These are phyloP conservation scores for Mormyrus hasselquistii DNA, from an alignment of 2,797 vertebrate species.

Conservation along the genomic window DNA sequence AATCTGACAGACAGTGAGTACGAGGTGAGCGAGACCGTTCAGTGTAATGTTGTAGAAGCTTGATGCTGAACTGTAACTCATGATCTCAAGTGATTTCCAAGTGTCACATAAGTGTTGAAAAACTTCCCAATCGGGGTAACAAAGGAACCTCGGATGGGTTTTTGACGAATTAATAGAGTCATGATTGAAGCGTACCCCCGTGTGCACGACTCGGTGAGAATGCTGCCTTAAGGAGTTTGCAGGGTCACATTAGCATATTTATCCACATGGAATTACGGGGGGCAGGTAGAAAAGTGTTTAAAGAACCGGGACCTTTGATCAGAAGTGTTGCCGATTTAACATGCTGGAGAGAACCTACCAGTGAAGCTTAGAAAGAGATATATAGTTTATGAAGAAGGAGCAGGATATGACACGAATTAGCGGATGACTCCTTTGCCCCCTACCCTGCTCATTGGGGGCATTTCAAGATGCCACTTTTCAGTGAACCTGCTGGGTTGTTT, in stretches of 20 bases:
- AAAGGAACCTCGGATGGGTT: background rate
- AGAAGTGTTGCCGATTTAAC: background rate
- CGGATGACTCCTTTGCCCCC: background rate
- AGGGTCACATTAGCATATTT: slow-evolving; percentile 12
- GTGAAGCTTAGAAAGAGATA: background rate
- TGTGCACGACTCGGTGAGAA: background rate
- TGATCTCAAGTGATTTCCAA: background rate
- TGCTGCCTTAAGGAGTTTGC: background rate
- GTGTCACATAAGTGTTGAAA: background rate
- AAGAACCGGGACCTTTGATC: background rate
- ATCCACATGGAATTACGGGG: background rate
- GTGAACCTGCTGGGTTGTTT: background rate
- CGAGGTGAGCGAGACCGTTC: background rate
- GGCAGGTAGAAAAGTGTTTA: background rate
- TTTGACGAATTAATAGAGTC: slow-evolving; percentile 1
- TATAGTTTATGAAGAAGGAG: background rate
- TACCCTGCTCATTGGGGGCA: background rate
- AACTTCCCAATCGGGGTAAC: background rate
- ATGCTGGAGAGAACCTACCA: background rate
- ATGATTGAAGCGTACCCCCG: too few species aligned
- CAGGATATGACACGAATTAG: background rate
- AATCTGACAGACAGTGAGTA: background rate
- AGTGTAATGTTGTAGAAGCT: background rate
- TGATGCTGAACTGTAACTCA: background rate
- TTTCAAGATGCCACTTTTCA: background rate